phyloP scores from a whole-genome alignment of 2,113 vertebrate genomes.

The Hippocampus zosterae region DNA sequence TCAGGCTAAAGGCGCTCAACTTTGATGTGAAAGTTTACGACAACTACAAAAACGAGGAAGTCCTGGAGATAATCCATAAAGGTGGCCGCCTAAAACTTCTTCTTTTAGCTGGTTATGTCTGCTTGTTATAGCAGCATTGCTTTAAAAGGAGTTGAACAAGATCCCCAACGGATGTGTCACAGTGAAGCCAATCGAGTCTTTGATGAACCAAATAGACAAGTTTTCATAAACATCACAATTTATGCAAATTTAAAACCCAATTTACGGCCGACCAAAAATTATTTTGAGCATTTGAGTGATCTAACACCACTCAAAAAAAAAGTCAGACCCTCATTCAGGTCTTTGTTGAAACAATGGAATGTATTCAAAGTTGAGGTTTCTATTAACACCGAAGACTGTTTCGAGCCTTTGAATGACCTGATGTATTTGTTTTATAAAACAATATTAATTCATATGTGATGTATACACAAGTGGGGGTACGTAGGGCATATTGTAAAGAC shows the following conservation, averaged over 20 bases:
- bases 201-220: background rate
- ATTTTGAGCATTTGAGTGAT: too few species aligned
- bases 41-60: constrained; percentile 70
- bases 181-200: background rate
- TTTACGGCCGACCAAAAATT: background rate
- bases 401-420: background rate
- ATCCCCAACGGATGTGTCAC: background rate
- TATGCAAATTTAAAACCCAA: background rate
- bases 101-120: background rate
- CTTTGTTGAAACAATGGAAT: too few species aligned
- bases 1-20: constrained; percentile 75
- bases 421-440: background rate
- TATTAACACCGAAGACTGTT: background rate
- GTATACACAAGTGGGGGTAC: too few species aligned
- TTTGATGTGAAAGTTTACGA: constrained; percentile 83
- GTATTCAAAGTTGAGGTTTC: too few species aligned
- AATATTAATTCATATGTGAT: too few species aligned
- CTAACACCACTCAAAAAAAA: too few species aligned
- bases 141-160: too few species aligned
- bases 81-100: constrained; percentile 65
- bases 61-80: constrained; percentile 69
- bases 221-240: background rate
- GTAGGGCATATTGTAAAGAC: too few species aligned
- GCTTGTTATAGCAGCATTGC: too few species aligned
- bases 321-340: too few species aligned